phyloP scores from a whole-genome alignment of 2,113 vertebrate species.

The Empidonax alnorum region DNA sequence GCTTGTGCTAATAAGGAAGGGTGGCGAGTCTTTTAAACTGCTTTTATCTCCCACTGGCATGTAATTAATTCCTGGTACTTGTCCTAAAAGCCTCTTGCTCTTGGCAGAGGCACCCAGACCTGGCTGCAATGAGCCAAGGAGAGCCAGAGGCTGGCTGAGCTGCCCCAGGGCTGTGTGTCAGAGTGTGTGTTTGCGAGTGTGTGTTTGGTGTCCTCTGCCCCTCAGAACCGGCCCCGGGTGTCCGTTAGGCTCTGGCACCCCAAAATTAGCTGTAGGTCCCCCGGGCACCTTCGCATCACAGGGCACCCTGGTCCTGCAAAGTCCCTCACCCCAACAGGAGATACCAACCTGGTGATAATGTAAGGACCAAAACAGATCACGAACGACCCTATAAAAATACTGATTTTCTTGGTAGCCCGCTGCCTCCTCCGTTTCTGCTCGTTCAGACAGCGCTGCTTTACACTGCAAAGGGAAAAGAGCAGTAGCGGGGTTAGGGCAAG shows the following conservation, averaged over 20 bases:
- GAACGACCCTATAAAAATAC: conserved; percentile 84
- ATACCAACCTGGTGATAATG: conserved; percentile 81
- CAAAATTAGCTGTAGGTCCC: background rate
- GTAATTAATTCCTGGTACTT: conserved; percentile 33
- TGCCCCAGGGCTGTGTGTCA: background rate
- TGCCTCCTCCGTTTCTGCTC: conserved; percentile 79
- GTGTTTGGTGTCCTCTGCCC: background rate
- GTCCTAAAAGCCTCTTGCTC: conserved; percentile 25
- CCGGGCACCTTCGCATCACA: accelerated
- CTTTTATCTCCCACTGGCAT: background rate
- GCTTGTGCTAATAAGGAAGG: background rate
- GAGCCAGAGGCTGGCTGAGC: background rate
- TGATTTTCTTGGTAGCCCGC: conserved; percentile 80
- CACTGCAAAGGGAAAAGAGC: conserved; percentile 68
- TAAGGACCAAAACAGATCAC: conserved; percentile 83
- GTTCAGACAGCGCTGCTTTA: conserved; percentile 80
- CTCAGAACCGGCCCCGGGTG: background rate
- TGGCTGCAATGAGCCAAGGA: background rate
- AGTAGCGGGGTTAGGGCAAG: background rate
- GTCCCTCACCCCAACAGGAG: background rate
- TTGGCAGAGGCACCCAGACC: background rate
- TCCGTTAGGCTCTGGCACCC: background rate
- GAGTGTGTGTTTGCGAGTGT: background rate
- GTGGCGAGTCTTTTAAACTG: background rate
- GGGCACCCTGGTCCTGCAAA: background rate